Base-by-base conservation (phyloP, 2,113 vertebrate species). In the Eurystomus gularis region DNA sequence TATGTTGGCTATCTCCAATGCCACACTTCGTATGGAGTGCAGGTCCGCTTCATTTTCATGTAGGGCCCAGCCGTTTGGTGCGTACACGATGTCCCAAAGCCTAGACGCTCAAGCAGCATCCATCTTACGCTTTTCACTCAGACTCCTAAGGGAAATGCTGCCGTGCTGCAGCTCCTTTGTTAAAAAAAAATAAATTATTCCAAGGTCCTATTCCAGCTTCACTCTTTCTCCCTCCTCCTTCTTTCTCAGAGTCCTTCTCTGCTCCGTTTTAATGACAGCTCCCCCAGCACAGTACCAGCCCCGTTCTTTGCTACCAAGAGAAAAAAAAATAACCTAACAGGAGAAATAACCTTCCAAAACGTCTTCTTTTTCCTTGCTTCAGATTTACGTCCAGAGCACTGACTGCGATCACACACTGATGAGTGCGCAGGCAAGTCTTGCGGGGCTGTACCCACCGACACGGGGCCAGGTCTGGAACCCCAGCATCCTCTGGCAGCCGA, bases 371-470 rank as follows among this genome's bases (percentile, higher is more conserved):
- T 39, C 54, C 13, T 79, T 62, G 31, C 20, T 78, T 83, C 94
- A 99, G 98, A 88, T 99, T 62, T 98, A 98, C 14, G 96, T 99
- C 39, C 97, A 97, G 88, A 99, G 98, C 93, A 98, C 98, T 26
- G 98, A 99, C 89, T 97, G 97, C 8, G 98, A 99, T 94, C 98
- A 98, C 33, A 98, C 98, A 1, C 97, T 99, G 61, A 98, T 98
- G 98, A 99, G 98, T 5, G 98, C 98, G 80, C 98, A 98, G 75
- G 97, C 97, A 73, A 98, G 97, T 94, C 98, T 99, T 31, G 98
- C 98, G 1, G 98, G 98, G 66, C 94, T 99, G 86, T 99, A 98
- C 73, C 98, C 97, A 65, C 98, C 85, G 0, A 95, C 92, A 86
- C 90, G 92, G 83, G 94, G 72, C 7, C 96, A 98, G 37, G 62